These are phyloP conservation scores for Collichthys lucidus DNA, from an alignment of 2,113 vertebrate genomes.

Conservation along the genomic window DNA sequence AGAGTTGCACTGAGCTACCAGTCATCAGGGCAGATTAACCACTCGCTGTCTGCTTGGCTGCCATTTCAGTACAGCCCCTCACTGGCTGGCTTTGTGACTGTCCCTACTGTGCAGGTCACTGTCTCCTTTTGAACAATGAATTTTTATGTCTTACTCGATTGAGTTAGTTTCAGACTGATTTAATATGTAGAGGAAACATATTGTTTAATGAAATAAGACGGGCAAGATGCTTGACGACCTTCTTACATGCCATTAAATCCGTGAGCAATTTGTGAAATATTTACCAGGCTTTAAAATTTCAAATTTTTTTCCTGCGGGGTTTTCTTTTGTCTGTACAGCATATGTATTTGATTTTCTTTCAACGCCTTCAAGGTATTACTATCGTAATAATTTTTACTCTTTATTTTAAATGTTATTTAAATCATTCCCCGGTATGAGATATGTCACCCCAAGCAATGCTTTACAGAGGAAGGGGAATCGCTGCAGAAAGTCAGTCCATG, in stretches of 20 bases:
- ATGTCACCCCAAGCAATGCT: conserved; percentile 57
- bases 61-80: conserved; percentile 65
- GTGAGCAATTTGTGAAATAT: conserved; percentile 15
- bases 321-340: background rate
- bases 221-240: background rate
- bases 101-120: conserved; percentile 56
- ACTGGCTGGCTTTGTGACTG: conserved; percentile 54
- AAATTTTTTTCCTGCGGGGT: conserved; percentile 20
- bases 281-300: background rate
- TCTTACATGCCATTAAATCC: conserved; percentile 19
- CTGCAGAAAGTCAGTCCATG: conserved; percentile 66
- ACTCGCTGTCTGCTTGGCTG: conserved; percentile 74
- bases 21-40: conserved; percentile 81
- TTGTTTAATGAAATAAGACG: conserved; percentile 25
- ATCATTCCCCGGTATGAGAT: conserved; percentile 40
- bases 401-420: conserved; percentile 60
- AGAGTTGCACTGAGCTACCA: conserved; percentile 77
- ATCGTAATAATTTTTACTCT: conserved; percentile 52
- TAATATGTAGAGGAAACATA: conserved; percentile 20
- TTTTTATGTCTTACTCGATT: conserved; percentile 38
- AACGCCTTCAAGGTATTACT: conserved; percentile 41
- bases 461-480: conserved; percentile 56
- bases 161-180: conserved; percentile 32
- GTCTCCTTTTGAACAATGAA: conserved; percentile 51
- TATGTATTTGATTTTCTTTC: conserved; percentile 34